phyloP scores from a whole-genome alignment of 1,140 invertebrate species.

The Liolophura sinensis region DNA sequence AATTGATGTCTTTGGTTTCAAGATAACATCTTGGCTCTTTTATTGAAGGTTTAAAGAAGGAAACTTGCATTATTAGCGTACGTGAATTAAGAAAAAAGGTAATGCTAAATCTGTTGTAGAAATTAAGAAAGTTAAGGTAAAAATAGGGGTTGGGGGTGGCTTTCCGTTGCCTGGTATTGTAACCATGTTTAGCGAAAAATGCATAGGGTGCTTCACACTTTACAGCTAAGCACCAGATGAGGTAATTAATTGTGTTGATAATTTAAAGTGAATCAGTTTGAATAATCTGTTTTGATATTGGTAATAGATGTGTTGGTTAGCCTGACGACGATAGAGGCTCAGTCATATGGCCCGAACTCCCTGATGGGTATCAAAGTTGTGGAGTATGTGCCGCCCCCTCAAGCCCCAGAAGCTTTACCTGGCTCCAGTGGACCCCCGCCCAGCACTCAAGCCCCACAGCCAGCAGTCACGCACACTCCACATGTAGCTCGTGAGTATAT shows the following conservation, averaged over 20 bases:
- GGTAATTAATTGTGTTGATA: too few species aligned
- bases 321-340: constrained; percentile 71
- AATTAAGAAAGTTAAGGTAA: not conserved
- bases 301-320: constrained; percentile 57
- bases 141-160: too few species aligned
- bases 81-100: not conserved
- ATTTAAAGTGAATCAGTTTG: too few species aligned
- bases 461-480: not conserved
- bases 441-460: not conserved
- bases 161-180: too few species aligned
- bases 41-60: not conserved
- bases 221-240: too few species aligned
- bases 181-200: too few species aligned
- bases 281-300: too few species aligned
- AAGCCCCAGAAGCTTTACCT: constrained; percentile 4
- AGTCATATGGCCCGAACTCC: constrained; percentile 92
- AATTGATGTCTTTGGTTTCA: not conserved
- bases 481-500: not conserved
- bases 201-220: too few species aligned
- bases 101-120: not conserved
- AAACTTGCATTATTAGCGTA: not conserved
- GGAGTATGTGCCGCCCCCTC: constrained; percentile 63
- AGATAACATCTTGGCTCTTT: not conserved
- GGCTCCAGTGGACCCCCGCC: not conserved
- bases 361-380: constrained; percentile 95